Evolutionary conservation across 2,888 invertebrate species (phyloP).

Genomic region (Venustoraphidia nigricollis): DNA sequence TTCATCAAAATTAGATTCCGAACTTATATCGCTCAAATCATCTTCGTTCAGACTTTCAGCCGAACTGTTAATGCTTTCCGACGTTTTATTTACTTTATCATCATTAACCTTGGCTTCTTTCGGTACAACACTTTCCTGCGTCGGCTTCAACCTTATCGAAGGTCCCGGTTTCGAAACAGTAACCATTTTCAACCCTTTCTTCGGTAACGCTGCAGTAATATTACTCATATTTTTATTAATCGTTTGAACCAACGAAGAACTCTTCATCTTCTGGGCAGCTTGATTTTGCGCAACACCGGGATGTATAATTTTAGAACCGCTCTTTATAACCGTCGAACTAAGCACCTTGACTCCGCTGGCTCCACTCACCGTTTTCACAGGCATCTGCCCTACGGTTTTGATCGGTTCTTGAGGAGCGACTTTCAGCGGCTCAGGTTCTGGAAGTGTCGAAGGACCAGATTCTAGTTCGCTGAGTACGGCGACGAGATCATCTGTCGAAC

Average conservation of each 20-base stretch:
- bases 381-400: background rate
- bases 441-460: slow-evolving; percentile 8
- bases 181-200: slow-evolving; percentile 3
- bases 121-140: background rate
- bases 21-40: slow-evolving; percentile 39
- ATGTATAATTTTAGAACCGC: background rate
- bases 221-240: background rate
- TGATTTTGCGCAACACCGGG: background rate
- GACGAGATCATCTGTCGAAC: slow-evolving; percentile 9
- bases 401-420: background rate
- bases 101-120: slow-evolving; percentile 11
- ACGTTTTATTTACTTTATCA: slow-evolving; percentile 7
- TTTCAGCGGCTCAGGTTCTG: background rate
- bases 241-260: background rate
- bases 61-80: slow-evolving; percentile 2
- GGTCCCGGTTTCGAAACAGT: slow-evolving; percentile 8
- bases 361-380: background rate
- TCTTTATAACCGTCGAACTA: too few relatives aligned
- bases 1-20: slow-evolving; percentile 25
- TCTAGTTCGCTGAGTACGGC: slow-evolving; percentile 7
- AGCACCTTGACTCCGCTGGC: too few relatives aligned
- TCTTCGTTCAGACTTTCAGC: slow-evolving; percentile 19
- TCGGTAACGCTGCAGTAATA: background rate
- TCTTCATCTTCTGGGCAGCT: background rate
- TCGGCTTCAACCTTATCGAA: too few relatives aligned